phyloP scores from a whole-genome alignment of 2,113 vertebrate genomes.

The Rhinoptilus africanus region DNA sequence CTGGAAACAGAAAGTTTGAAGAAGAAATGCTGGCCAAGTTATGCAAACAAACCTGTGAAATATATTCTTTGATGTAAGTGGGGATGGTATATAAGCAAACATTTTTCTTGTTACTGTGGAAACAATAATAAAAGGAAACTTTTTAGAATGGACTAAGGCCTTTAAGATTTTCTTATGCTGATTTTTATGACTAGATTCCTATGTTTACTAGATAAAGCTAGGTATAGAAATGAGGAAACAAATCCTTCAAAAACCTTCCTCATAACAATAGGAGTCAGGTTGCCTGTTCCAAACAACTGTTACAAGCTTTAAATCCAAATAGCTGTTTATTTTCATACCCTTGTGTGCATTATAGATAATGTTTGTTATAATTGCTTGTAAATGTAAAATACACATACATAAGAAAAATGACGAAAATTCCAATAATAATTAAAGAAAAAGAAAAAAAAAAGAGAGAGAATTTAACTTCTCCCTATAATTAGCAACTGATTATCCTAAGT shows the following conservation, averaged over 20 bases:
- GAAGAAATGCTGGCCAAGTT: background rate
- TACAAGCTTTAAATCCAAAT: background rate
- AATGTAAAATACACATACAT: background rate
- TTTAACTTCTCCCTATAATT: background rate
- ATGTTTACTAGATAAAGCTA: background rate
- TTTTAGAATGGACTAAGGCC: background rate
- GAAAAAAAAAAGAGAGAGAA: accelerated
- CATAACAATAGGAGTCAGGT: background rate
- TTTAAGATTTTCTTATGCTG: background rate
- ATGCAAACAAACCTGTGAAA: background rate
- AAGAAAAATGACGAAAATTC: background rate
- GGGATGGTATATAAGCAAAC: background rate
- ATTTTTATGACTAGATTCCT: background rate
- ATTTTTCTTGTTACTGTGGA: background rate
- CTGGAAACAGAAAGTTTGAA: background rate
- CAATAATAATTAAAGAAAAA: background rate
- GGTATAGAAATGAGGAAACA: background rate
- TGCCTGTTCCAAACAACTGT: background rate
- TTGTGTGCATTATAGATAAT: background rate
- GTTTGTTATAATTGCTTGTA: background rate
- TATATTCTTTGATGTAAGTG: background rate
- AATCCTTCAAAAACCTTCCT: background rate
- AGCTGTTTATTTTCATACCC: background rate
- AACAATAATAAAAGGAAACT: background rate
- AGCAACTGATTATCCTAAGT: background rate